Base-by-base conservation (phyloP, 30 jellyfish, hydroid and myxozoan species). In the Hydractinia symbiolongicarpus region DNA sequence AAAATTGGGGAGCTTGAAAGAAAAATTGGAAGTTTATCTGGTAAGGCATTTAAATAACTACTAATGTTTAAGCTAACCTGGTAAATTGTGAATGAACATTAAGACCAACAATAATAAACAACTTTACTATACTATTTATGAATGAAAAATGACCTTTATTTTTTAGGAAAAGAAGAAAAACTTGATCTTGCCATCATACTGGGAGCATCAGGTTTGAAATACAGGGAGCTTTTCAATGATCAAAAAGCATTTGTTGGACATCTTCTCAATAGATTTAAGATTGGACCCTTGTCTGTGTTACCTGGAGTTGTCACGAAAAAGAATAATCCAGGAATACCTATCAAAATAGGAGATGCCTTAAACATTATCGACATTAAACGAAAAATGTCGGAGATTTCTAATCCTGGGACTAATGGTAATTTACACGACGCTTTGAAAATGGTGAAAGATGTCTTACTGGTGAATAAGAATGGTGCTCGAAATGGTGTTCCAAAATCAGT, bases 401-500 rank as follows among this genome's bases (percentile, higher is more conserved):
- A 71, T 60, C 56, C 80, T 8, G 61, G 80, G 14, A 4, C 80
- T 7, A 71, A 30, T 4, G 49, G 75, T 50, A 78, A 76, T 56
- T 62, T 90, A 7, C 44, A 67, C 30, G 77, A 51, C 51, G 95
- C 96, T 6, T 73, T 89, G 78, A 88, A 84, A 61, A 70, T 79
- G 44, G 96, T 91, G 4, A 89, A 89, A 67, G 84, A 76, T 6
- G 77, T 84, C 5, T 75, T 89, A 56, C 83, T 89, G 52, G 74
- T 88, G 6, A 82, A 77, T 54, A 91, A 79, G 51, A 83, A 89
- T 61, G 96, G 95, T 10, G 94, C 94, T n/a, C 86, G 97, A 9
- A 19, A 14, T 7, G 86, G 68, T n/a, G 88, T 80, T 30, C 94
- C 91, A 9, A 86, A 82, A 62, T 66, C 97, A 4, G 88, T 90